phyloP scores from a whole-genome alignment of 2,113 vertebrate species.

The Mastomys natalensis region DNA sequence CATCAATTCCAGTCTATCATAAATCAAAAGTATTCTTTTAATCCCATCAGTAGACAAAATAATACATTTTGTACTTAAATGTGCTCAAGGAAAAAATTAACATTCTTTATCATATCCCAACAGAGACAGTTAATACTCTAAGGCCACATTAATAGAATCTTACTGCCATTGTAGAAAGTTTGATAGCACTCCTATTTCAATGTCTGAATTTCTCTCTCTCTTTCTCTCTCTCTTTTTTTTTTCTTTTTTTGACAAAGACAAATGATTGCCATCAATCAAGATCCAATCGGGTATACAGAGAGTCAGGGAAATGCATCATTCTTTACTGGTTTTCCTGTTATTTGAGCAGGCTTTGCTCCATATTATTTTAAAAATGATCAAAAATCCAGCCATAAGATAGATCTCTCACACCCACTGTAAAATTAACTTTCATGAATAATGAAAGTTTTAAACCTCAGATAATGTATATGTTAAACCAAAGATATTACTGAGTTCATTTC shows the following conservation, averaged over 20 bases:
- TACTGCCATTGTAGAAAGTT: constrained; percentile 92
- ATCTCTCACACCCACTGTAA: constrained; percentile 93
- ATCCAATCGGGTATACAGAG: constrained; percentile 91
- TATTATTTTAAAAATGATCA: constrained; percentile 93
- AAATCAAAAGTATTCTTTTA: constrained; percentile 85
- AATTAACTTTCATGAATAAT: constrained; percentile 95
- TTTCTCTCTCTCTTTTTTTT: constrained; percentile 78
- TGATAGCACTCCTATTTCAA: constrained; percentile 94
- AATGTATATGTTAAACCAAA: constrained; percentile 90
- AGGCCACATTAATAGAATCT: constrained; percentile 92
- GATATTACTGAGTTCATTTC: constrained; percentile 91
- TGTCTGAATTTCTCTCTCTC: constrained; percentile 89
- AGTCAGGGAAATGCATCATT: constrained; percentile 90
- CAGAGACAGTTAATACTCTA: constrained; percentile 90
- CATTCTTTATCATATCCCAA: constrained; percentile 89
- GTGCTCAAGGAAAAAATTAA: constrained; percentile 88
- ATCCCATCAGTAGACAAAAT: constrained; percentile 84
- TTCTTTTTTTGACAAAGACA: constrained; percentile 93
- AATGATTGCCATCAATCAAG: constrained; percentile 96
- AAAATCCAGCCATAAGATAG: constrained; percentile 90
- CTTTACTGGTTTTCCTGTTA: constrained; percentile 91
- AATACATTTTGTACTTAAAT: constrained; percentile 87
- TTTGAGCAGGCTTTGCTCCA: constrained; percentile 91
- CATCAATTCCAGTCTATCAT: constrained; percentile 81
- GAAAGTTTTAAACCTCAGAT: constrained; percentile 91